A percentile compares a stretch with the other conserved stretches of the same genome.
Evolutionary conservation across 2,888 invertebrate species (phyloP).

Genomic region (Mongoloraphidia duomilia): DNA sequence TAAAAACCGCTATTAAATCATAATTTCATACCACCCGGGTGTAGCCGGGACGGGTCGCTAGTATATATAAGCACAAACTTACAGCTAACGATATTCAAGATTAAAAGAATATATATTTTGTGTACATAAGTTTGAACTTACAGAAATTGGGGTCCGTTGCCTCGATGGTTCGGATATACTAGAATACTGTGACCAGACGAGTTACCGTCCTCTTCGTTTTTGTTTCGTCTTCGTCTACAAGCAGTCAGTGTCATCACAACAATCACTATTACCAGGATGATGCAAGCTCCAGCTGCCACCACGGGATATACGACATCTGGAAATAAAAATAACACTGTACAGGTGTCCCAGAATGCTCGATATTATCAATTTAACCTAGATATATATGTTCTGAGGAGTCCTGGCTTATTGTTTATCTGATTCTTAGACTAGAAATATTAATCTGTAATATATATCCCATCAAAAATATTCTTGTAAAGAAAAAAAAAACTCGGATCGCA

Average conservation of each 20-base stretch:
- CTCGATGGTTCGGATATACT: slow-evolving; percentile 46
- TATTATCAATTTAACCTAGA: too few relatives aligned
- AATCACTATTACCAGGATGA: slow-evolving; percentile 14
- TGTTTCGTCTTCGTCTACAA: slow-evolving; percentile 34
- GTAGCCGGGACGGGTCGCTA: too few relatives aligned
- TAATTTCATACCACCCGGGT: too few relatives aligned
- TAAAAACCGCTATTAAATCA: too few relatives aligned
- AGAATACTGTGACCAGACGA: slow-evolving; percentile 43
- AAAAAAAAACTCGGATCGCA: too few relatives aligned
- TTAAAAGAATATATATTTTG: neutral
- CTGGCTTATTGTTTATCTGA: too few relatives aligned
- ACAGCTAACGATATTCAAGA: too few relatives aligned
- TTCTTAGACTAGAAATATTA: too few relatives aligned
- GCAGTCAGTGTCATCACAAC: slow-evolving; percentile 14
- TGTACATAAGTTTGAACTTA: slow-evolving; percentile 28
- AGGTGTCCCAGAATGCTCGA: too few relatives aligned
- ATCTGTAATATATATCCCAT: too few relatives aligned
- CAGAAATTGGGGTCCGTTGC: slow-evolving; percentile 42
- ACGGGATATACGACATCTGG: slow-evolving; percentile 22
- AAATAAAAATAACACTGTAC: slow-evolving; percentile 12
- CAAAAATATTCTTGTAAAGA: too few relatives aligned
- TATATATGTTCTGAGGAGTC: too few relatives aligned
- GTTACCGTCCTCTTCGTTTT: slow-evolving; percentile 24
- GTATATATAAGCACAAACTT: neutral
- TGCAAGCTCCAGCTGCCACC: slow-evolving; percentile 18